Base-by-base conservation (phyloP, 1,140 invertebrate species). In the Homalodisca vitripennis region DNA sequence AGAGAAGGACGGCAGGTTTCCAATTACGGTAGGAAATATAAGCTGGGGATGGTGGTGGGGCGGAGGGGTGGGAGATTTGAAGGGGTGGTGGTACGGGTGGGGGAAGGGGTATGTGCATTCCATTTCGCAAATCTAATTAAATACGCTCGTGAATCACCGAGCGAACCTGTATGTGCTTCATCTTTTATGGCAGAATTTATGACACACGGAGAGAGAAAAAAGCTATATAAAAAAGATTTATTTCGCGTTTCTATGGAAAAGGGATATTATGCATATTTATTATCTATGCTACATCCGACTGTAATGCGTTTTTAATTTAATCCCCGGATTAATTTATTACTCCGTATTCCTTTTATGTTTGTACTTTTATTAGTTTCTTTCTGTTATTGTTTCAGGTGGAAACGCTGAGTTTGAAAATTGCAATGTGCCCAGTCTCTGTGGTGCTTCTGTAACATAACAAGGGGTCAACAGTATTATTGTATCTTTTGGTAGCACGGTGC, bases 61-160 rank as follows among this genome's bases (percentile, higher is more conserved):
- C 12, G 55, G 55, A 6, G 22, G 55, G 48, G 12, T 53, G 48
- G 13, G 22, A 6, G 48, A 53, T 3, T 53, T 6, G 48, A n/a
- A 53, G 48, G 3, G 12, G 12, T 6, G 20, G 48, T 53, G 48
- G 48, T 41, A 17, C 3, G 48, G n/a, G 55, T 26, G 26, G 26
- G 55, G n/a, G 27, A n/a, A 26, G 26, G 55, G 55, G 55, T 60
- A 27, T 60, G 55, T 60, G 55, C 55, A 60, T 60, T 60, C 55
- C 55, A 60, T 60, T 60, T 27, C 55, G 55, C 55, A 60, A 60
- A 60, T 60, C 55, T 60, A 60, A 60, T 60, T 60, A 60, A 60
- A 60, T 60, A 60, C 55, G 14, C 3, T 26, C 22, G 24, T 60
- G 55, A 60, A 60, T 60, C 55, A 60, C 6, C 48, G 6, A 51